Base-by-base conservation (phyloP, 2,888 invertebrate species). In the Hesperia comma region DNA sequence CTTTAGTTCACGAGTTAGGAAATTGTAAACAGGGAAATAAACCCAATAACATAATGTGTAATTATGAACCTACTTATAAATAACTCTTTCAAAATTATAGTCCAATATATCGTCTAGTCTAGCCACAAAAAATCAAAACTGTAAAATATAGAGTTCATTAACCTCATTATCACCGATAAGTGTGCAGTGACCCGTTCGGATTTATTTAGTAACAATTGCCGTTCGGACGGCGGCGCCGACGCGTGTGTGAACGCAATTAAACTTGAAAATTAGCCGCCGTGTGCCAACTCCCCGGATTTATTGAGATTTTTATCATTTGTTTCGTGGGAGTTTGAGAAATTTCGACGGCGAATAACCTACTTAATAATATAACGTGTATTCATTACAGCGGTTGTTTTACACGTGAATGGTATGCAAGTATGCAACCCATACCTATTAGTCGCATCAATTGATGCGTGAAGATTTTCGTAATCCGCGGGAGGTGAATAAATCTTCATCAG, bases 211-310 rank as follows among this genome's bases (percentile, higher is more conserved):
- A 72, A 69, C 70, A 70, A 74, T 75, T 75, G 74, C 72, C 72
- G 72, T 72, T 70, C 32, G 26, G 37, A 2, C 26, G 26, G 26
- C 26, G 26, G 57, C 12, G 43, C 43, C 19, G 69, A 68, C 63
- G 68, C 68, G 72, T 76, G 74, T 76, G 75, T 74, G 76, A 76
- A 76, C 71, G 73, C 75, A 75, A 74, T 77, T 74, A 73, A 73
- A 71, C 67, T 71, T 67, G 63, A 66, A 66, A 64, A 70, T 70
- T 66, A 62, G 63, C 53, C 60, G 60, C 56, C 26, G 51, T 46
- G 63, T 43, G 61, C 67, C 57, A 62, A 63, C 63, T 61, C 53
- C 53, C 32, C 41, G 40, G 26, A 53, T 55, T 68, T 57, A 55
- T 60, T 43, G 37, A 67, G 67, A 67, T 67, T 61, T 43, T 67